Evolutionary conservation across 2,888 invertebrate genomes (phyloP), one percentile per base, ranked within the genome.

Genomic region (Phlogophora meticulosa): DNA sequence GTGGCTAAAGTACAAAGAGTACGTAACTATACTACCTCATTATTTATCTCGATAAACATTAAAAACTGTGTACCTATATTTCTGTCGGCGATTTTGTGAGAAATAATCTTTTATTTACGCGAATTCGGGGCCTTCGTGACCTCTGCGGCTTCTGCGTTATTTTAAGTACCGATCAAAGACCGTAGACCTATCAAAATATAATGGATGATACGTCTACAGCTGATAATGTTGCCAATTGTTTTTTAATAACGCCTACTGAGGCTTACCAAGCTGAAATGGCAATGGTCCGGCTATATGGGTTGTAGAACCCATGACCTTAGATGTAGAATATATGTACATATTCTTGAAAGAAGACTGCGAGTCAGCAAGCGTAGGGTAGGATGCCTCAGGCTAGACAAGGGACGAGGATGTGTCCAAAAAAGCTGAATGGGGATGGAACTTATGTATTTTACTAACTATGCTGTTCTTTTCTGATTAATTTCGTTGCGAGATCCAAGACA

Each of bases 61-160:
- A 45, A 61, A 51, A 28, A 7, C 11, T 46, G 51, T 36, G 15
- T 28, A 28, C 17, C 10, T 53, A 36, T 75, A 68, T 60, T 53
- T 45, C 11, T 34, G 62, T 20, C 40, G 5, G 32, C 7, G 7
- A 24, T 38, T 28, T 61, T 32, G 17, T 0, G 9, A 32, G 17
- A 69, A 75, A 70, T 56, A 42, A 56, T 71, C 20, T 56, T 61
- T 38, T 15, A 46, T 51, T 70, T 70, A 28, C 52, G 17, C 48
- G 9, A 1, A 49, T 59, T 24, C n/a, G 28, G 7, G 40, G 13
- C 46, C 45, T 55, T 17, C 0, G 10, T 1, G 40, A 65, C 32
- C 48, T 49, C 49, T 38, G 42, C 10, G 15, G 11, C 17, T 20
- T 11, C 17, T 4, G 24, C 10, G n/a, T 28, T 72, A 43, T 68